A percentile compares a stretch with the other conserved stretches of the same genome.
These are phyloP conservation scores for Caenorhabditis becei DNA, from an alignment of 2,888 invertebrate species.

Conservation along the genomic window DNA sequence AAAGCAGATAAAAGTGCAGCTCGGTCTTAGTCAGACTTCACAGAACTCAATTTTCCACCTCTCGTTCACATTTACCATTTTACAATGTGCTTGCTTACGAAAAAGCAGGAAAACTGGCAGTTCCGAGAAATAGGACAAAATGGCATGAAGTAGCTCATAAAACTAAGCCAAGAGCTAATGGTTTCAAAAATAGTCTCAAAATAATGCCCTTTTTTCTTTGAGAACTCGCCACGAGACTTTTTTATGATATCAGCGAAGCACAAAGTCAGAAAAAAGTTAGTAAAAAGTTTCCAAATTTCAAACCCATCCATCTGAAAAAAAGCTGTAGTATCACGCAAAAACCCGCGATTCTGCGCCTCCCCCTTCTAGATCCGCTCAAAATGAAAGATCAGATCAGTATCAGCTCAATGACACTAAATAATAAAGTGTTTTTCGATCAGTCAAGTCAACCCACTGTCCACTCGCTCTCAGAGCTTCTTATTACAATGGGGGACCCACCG, in stretches of 20 bases:
- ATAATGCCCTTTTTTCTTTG: constrained; percentile 18
- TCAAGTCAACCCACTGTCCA: constrained; percentile 45
- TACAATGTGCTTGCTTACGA: constrained; percentile 1
- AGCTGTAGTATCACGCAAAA: too few species aligned
- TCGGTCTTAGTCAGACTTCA: neutral
- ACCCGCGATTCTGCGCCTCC: too few species aligned
- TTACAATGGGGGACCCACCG: constrained; percentile 44
- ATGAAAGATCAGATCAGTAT: constrained; percentile 2
- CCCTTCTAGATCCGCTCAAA: neutral
- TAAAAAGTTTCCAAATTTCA: neutral
- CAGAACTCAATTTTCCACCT: neutral
- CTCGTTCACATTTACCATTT: neutral
- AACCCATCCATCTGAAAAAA: neutral
- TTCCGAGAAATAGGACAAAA: constrained; percentile 10
- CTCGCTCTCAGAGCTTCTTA: constrained; percentile 21
- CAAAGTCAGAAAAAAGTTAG: neutral
- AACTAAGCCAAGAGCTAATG: constrained; percentile 36
- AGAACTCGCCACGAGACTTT: too few species aligned
- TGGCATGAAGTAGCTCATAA: constrained; percentile 30
- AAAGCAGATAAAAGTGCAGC: constrained; percentile 3
- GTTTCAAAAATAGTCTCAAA: neutral
- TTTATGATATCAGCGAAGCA: too few species aligned
- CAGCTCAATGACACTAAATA: constrained; percentile 1
- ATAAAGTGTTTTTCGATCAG: constrained; percentile 56
- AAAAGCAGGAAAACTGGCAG: neutral